phyloP scores from a whole-genome alignment of 2,797 vertebrate genomes.

The Garrulus glandarius region DNA sequence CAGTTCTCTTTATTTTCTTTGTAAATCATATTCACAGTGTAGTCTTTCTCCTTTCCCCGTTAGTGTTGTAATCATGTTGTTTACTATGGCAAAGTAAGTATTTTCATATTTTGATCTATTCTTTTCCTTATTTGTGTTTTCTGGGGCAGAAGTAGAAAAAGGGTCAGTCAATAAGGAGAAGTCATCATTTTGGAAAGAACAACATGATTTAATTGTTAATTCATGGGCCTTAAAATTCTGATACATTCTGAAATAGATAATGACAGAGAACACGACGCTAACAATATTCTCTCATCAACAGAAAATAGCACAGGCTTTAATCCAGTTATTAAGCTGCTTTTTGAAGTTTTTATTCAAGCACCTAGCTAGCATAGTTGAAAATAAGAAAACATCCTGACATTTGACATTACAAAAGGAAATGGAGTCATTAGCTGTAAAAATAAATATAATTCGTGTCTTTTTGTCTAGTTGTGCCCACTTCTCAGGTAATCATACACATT shows the following conservation, averaged over 20 bases:
- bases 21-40: neutral
- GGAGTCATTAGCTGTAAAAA: conserved; percentile 59
- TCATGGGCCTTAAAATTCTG: conserved; percentile 45
- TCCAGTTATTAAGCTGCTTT: conserved; percentile 68
- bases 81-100: neutral
- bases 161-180: neutral
- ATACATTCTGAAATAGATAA: conserved; percentile 57
- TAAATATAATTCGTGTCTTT: conserved; percentile 47
- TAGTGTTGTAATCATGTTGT: neutral
- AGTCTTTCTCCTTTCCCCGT: neutral
- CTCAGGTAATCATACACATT: conserved; percentile 30
- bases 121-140: neutral
- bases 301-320: conserved; percentile 60
- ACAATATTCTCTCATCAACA: conserved; percentile 22
- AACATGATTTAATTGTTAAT: conserved; percentile 58
- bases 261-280: conserved; percentile 4
- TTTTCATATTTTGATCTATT: neutral
- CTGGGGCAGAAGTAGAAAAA: conserved; percentile 7
- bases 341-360: conserved; percentile 67
- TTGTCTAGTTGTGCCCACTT: conserved; percentile 9
- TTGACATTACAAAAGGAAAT: conserved; percentile 63
- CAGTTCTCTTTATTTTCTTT: neutral
- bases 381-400: conserved; percentile 52
- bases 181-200: conserved; percentile 46
- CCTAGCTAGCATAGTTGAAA: conserved; percentile 69